phyloP scores from a whole-genome alignment of 2,888 invertebrate genomes.

The Acronicta aceris region DNA sequence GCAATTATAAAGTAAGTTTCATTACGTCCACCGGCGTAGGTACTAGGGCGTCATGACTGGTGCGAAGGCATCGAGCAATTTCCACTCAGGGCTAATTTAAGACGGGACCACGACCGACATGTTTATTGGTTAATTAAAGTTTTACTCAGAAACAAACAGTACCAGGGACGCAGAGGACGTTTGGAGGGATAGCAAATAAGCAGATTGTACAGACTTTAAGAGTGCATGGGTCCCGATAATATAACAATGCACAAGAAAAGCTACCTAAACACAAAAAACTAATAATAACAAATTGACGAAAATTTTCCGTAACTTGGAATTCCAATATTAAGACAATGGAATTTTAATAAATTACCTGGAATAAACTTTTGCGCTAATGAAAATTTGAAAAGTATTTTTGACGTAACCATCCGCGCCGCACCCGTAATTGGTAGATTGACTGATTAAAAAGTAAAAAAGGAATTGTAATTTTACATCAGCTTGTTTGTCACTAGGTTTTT shows the following conservation, averaged over 20 bases:
- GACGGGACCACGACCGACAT: constrained; percentile 82
- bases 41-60: constrained; percentile 63
- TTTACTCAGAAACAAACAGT: constrained; percentile 85
- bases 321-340: too few relatives aligned
- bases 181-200: constrained; percentile 67
- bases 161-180: constrained; percentile 65
- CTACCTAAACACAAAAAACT: too few relatives aligned
- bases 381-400: neutral
- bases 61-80: constrained; percentile 66
- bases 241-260: too few relatives aligned
- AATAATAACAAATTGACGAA: too few relatives aligned
- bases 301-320: too few relatives aligned
- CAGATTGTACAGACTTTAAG: constrained; percentile 7
- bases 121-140: constrained; percentile 90
- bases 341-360: neutral
- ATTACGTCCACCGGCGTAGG: constrained; percentile 48
- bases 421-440: too few relatives aligned
- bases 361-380: neutral
- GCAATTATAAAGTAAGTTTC: constrained; percentile 61
- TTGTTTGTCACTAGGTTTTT: constrained; percentile 12
- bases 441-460: too few relatives aligned
- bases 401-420: too few relatives aligned
- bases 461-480: too few relatives aligned
- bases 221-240: neutral
- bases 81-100: constrained; percentile 79